A percentile compares a stretch with the other conserved stretches of the same genome.
Conservation (phyloP, 2,797 vertebrate species). For the Eutrigla gurnardus region DNA sequence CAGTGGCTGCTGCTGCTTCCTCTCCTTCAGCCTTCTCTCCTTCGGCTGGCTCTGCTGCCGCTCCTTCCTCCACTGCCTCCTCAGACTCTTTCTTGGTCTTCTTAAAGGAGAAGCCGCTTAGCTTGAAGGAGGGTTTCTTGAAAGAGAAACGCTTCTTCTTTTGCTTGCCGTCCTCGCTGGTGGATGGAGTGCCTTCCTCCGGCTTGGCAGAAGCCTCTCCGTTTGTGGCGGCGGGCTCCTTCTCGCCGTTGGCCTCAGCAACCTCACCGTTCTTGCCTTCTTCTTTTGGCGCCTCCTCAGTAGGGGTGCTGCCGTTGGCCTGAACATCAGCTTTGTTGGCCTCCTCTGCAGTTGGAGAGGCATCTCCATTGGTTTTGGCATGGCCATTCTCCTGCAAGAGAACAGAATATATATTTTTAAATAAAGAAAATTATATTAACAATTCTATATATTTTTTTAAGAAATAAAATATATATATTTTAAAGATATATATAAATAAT, state of each 20-base stretch:
- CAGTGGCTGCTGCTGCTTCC: slow-evolving; percentile 67
- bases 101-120: slow-evolving; percentile 96
- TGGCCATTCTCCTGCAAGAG: slow-evolving; percentile 92
- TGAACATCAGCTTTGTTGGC: slow-evolving; percentile 89
- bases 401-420: background rate
- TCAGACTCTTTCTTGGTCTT: slow-evolving; percentile 96
- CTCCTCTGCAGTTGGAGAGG: slow-evolving; percentile 91
- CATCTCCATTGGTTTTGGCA: slow-evolving; percentile 94
- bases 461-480: too few species aligned
- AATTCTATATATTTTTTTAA: too few species aligned
- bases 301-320: slow-evolving; percentile 82
- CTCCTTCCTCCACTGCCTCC: slow-evolving; percentile 84
- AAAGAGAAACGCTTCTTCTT: slow-evolving; percentile 99
- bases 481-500: background rate
- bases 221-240: slow-evolving; percentile 86
- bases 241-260: slow-evolving; percentile 81
- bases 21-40: slow-evolving; percentile 75
- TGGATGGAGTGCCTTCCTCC: slow-evolving; percentile 88
- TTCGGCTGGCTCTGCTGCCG: slow-evolving; percentile 69
- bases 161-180: slow-evolving; percentile 92
- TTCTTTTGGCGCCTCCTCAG: slow-evolving; percentile 81
- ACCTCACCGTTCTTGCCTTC: slow-evolving; percentile 83
- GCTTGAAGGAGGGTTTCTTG: slow-evolving; percentile 98
- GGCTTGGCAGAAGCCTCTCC: slow-evolving; percentile 88
- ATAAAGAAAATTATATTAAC: too few species aligned